phyloP scores from a whole-genome alignment of 2,113 vertebrate genomes.

The Bothrops jararaca region DNA sequence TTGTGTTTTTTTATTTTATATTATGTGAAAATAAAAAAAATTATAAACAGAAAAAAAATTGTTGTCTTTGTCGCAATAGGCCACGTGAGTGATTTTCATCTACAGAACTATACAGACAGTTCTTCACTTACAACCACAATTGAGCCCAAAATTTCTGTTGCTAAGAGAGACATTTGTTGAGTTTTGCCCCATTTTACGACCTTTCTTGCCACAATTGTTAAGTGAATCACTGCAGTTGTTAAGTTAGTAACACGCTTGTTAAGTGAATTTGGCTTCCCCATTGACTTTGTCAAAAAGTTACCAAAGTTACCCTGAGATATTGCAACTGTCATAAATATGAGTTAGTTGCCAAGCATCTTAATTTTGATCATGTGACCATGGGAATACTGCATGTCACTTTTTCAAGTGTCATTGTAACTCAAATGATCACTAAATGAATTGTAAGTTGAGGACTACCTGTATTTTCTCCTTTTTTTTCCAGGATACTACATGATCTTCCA shows the following conservation, averaged over 20 bases:
- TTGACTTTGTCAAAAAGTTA: not conserved
- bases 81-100: not conserved
- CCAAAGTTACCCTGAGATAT: not conserved
- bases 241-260: not conserved
- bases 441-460: not conserved
- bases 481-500: not conserved
- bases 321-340: not conserved
- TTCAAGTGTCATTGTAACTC: not conserved
- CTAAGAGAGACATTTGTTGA: not conserved
- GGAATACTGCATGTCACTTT: not conserved
- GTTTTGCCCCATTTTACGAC: not conserved
- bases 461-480: not conserved
- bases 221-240: not conserved
- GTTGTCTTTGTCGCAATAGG: not conserved
- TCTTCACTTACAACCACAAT: not conserved
- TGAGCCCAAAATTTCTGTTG: not conserved
- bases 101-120: not conserved
- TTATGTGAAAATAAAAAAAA: too few relatives aligned
- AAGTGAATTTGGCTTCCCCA: not conserved
- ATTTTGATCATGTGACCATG: not conserved
- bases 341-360: not conserved
- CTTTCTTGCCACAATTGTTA: not conserved
- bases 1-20: too few relatives aligned
- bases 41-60: too few relatives aligned
- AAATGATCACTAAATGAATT: not conserved